These are phyloP conservation scores for Sinocyclocheilus rhinocerous DNA, from an alignment of 2,113 vertebrate species.

Conservation along the genomic window DNA sequence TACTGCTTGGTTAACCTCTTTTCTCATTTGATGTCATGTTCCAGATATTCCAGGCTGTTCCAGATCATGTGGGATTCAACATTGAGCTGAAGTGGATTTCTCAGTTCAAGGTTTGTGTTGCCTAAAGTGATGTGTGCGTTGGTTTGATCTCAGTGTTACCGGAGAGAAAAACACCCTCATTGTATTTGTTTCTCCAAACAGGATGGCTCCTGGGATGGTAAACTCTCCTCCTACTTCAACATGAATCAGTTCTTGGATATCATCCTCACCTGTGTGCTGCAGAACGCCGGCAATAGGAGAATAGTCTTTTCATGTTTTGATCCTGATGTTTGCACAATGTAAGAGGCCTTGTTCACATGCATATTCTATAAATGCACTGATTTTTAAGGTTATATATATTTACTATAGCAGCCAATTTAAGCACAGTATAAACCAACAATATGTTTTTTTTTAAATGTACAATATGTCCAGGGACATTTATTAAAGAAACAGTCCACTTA, in stretches of 20 bases:
- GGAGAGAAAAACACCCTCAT: neutral
- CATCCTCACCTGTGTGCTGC: slow-evolving; percentile 87
- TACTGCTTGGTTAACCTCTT: neutral
- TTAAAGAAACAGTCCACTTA: neutral
- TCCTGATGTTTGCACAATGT: slow-evolving; percentile 96
- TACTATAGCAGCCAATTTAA: neutral
- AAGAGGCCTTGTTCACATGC: slow-evolving; percentile 64
- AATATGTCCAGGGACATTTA: neutral
- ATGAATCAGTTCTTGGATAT: slow-evolving; percentile 94
- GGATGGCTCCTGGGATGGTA: slow-evolving; percentile 94
- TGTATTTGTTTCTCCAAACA: slow-evolving; percentile 61
- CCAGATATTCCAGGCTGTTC: slow-evolving; percentile 89
- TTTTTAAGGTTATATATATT: neutral
- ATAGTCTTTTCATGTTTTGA: slow-evolving; percentile 96
- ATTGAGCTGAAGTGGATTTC: slow-evolving; percentile 98
- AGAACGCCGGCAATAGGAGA: slow-evolving; percentile 85
- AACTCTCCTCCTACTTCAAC: slow-evolving; percentile 93
- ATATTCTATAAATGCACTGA: neutral
- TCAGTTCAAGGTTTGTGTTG: slow-evolving; percentile 82
- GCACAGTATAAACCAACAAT: neutral
- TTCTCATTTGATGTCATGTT: slow-evolving; percentile 12
- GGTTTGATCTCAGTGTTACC: neutral
- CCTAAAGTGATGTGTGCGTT: neutral
- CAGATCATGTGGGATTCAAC: slow-evolving; percentile 92
- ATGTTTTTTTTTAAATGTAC: neutral